phyloP scores from a whole-genome alignment of 2,888 invertebrate species.

The Melikaiella ostensackeni region DNA sequence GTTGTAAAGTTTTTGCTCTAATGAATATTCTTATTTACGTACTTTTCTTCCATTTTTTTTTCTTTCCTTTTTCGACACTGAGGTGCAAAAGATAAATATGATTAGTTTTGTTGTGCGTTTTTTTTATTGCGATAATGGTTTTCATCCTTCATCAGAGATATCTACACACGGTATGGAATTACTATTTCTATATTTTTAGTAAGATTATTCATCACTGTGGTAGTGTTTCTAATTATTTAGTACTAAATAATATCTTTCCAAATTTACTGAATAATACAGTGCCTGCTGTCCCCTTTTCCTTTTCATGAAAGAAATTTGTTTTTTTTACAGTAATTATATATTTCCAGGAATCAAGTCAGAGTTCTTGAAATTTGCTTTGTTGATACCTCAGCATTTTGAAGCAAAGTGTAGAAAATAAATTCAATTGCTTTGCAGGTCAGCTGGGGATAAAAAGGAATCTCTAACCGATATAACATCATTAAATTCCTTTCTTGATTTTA shows the following conservation, averaged over 20 bases:
- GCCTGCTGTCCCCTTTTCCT: not conserved
- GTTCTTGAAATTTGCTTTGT: conserved; percentile 62
- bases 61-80: conserved; percentile 43
- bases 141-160: conserved; percentile 53
- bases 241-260: conserved; percentile 41
- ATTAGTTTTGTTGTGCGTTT: conserved; percentile 41
- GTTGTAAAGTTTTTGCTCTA: conserved; percentile 62
- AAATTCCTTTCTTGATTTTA: conserved; percentile 46
- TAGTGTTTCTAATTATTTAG: conserved; percentile 41
- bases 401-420: conserved; percentile 57
- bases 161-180: conserved; percentile 56
- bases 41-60: conserved; percentile 41
- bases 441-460: conserved; percentile 72
- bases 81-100: conserved; percentile 42
- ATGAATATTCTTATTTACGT: conserved; percentile 44
- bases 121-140: conserved; percentile 44
- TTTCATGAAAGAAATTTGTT: conserved; percentile 21
- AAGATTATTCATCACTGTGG: conserved; percentile 43
- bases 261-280: not conserved
- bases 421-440: conserved; percentile 74
- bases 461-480: conserved; percentile 73
- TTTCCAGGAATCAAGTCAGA: conserved; percentile 73
- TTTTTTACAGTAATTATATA: conserved; percentile 67
- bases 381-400: conserved; percentile 44
- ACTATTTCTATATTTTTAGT: conserved; percentile 48